Evolutionary conservation across 2,797 vertebrate genomes (phyloP).

Genomic region (Melanotaenia trifasciata): DNA sequence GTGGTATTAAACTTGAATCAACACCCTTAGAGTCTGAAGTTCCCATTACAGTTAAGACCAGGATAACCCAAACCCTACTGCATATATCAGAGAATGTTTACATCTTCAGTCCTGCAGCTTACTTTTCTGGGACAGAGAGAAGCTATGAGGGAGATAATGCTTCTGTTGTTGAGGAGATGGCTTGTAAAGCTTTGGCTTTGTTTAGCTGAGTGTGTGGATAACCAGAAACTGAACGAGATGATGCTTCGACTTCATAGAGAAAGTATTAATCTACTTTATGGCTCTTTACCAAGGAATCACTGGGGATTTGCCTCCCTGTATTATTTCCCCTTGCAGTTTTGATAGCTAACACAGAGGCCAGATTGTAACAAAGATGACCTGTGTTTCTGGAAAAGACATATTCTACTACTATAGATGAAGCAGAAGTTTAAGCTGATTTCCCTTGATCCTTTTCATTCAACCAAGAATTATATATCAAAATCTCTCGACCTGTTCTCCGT

Average conservation of each 20-base stretch:
- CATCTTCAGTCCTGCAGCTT: not conserved
- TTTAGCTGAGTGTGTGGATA: not conserved
- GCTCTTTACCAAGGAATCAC: not conserved
- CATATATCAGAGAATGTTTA: too few species aligned
- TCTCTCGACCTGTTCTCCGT: conserved; percentile 2
- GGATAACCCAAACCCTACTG: not conserved
- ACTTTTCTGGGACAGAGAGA: not conserved
- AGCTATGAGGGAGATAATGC: not conserved
- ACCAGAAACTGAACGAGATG: not conserved
- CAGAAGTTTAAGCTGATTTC: conserved; percentile 56
- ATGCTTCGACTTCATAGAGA: not conserved
- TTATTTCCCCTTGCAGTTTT: not conserved
- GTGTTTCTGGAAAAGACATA: not conserved
- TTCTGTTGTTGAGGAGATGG: not conserved
- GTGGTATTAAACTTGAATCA: too few species aligned
- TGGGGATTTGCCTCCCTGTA: not conserved
- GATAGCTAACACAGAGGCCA: not conserved
- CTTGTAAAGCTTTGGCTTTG: not conserved
- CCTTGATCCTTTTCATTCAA: conserved; percentile 39
- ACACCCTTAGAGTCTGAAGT: not conserved
- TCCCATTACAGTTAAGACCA: not conserved
- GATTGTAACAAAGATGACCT: not conserved
- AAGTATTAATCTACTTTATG: conserved; percentile 1
- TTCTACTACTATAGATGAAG: not conserved
- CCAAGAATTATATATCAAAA: conserved; percentile 15